phyloP scores from a whole-genome alignment of 2,888 invertebrate genomes.

The Nymphalis c-album region DNA sequence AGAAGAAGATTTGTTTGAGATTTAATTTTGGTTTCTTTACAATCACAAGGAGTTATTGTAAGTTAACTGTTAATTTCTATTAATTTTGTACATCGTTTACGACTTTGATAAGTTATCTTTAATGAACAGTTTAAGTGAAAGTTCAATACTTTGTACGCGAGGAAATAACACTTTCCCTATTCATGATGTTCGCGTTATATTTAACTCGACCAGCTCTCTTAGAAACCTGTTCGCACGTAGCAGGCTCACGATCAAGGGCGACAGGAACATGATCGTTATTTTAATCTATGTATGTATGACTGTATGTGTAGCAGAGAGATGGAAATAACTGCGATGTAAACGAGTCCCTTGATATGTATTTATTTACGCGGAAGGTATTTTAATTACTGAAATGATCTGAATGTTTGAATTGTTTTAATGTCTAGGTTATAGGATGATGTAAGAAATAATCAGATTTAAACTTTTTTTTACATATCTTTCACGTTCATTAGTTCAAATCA shows the following conservation, averaged over 20 bases:
- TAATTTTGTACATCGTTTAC: no score
- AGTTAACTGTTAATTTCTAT: no score
- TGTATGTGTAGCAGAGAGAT: conserved; percentile 5
- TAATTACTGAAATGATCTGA: no score
- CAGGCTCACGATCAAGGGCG: conserved; percentile 33
- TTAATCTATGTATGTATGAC: background rate
- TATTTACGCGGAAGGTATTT: background rate
- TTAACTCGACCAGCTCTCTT: conserved; percentile 20
- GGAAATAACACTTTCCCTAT: conserved; percentile 25
- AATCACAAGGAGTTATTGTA: no score
- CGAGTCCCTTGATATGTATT: background rate
- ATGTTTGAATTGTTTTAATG: no score
- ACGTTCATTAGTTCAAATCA: no score
- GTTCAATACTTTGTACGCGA: conserved; percentile 5
- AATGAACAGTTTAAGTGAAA: background rate
- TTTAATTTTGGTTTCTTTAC: no score
- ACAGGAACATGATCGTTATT: conserved; percentile 27
- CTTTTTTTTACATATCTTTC: no score
- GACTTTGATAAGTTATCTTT: no score
- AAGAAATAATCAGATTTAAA: no score
- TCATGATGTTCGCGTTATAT: conserved; percentile 17
- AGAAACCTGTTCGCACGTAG: conserved; percentile 16
- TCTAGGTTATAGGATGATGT: no score
- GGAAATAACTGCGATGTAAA: background rate
- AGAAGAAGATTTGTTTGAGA: no score